Conservation (phyloP, 1,140 invertebrate genomes). For the Myzus persicae region DNA sequence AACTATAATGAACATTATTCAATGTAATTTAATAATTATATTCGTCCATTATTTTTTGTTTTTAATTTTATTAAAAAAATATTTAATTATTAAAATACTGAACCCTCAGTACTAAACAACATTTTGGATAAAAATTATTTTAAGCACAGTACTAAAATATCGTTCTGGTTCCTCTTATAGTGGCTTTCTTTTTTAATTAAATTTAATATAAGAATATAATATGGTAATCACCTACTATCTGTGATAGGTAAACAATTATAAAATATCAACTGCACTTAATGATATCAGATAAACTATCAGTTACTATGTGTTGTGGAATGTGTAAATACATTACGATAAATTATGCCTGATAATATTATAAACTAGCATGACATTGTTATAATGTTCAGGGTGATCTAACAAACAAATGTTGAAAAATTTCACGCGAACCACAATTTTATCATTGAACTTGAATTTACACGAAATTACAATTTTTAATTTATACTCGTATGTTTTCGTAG, state of each 20-base stretch:
- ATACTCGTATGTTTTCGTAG: no score
- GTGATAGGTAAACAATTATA: neutral
- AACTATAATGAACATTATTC: slow-evolving; percentile 14
- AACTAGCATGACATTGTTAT: neutral
- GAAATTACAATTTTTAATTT: no score
- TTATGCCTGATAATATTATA: neutral
- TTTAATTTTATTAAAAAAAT: slow-evolving; percentile 13
- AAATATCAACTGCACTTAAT: neutral
- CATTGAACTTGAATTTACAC: no score
- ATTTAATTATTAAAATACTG: neutral
- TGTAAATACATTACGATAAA: neutral
- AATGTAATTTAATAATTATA: slow-evolving; percentile 16
- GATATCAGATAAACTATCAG: neutral
- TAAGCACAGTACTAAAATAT: neutral
- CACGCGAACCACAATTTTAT: neutral
- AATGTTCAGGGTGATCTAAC: neutral
- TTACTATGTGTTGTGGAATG: neutral
- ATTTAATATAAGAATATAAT: slow-evolving; percentile 4
- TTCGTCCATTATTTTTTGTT: neutral
- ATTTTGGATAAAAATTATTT: neutral
- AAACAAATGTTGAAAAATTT: neutral
- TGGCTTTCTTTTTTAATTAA: neutral
- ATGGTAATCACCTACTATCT: neutral
- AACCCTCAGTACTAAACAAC: neutral
- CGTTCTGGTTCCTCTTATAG: neutral